Base-by-base conservation (phyloP, 2,797 vertebrate species). In the Channa striata region DNA sequence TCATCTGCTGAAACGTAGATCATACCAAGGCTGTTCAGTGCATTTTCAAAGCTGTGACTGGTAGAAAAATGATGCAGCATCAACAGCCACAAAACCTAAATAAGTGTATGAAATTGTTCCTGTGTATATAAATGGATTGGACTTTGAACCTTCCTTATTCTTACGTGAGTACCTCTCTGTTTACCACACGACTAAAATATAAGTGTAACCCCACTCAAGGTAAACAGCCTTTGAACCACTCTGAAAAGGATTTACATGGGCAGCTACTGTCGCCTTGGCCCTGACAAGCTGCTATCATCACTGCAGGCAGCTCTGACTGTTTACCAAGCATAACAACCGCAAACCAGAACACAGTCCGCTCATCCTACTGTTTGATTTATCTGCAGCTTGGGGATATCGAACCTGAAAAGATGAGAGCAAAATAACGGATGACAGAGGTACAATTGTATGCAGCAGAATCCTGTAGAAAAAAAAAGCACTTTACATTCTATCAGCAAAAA, bases 261-360 rank as follows among this genome's bases (percentile, higher is more conserved):
- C 47, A 59, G 68, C 64, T 25, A 25, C 34, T 16, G 37, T 43
- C 21, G 49, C 47, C 68, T 54, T 7, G 39, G 74, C 63, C 19
- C 58, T 58, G 68, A 64, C 76, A 76, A 60, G 62, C 74, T 42
- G 53, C 71, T 59, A 40, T 76, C 74, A 30, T 51, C 64, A 56
- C 74, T 46, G 51, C 49, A 33, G 66, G 61, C 59, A 37, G 47
- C 71, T 19, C 34, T 42, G 53, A 61, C 66, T 81, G 74, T 82
- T 77, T 78, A 65, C 75, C 25, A 47, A 67, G 75, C 68, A 43
- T 69, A 74, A 82, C 60, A 59, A 74, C 74, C 63, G 61, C 48
- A 73, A 68, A 62, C 58, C 21, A 53, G 54, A 78, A 57, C 72
- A 53, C 67, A 47, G 46, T 51, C 56, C 64, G 54, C 23, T 54